Base-by-base conservation (phyloP, 2,113 vertebrate species). In the Oceanites oceanicus region DNA sequence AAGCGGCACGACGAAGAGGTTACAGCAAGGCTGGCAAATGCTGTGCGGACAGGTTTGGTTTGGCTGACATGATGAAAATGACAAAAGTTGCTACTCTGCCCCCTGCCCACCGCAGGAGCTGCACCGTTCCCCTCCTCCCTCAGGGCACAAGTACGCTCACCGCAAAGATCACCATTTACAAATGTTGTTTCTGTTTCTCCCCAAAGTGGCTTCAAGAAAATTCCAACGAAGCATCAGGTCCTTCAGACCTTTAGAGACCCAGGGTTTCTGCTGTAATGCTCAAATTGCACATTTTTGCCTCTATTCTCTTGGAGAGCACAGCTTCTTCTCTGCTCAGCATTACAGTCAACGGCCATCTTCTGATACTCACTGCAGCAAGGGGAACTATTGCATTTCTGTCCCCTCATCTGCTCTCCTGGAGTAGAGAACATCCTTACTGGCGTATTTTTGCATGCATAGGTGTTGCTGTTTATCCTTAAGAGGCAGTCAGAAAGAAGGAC, bases 371-470 rank as follows among this genome's bases (percentile, higher is more conserved):
- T 38, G 56, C 42, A 75, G 62, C 47, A 49, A 49, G 32, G 29
- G 20, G 6, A 29, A 22, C 63, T 38, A 25, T 4, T 12, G 36
- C 32, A 11, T 19, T 56, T 38, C 52, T 59, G 34, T 53, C 38
- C 44, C 6, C 40, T 45, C 19, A 11, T n/a, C 66, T 52, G 42
- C 75, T 61, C n/a, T 42, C 25, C 53, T 52, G 29, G 34, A 72
- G 15, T 4, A 71, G 36, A 44, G 47, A 61, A 32, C 30, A 62
- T 19, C 36, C 30, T 53, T 58, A 47, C 9, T 9, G 32, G 9
- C 3, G 0, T 32, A 25, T 27, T 30, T 55, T 5, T 47, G 21
- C n/a, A 53, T 26, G 27, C 16, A 1, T 3, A 8, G 2, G 4
- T 36, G 19, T 40, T 59, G 66, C 30, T 32, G 15, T 27, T 56